phyloP scores from a whole-genome alignment of 2,113 vertebrate species.

The Paramisgurnus dabryanus region DNA sequence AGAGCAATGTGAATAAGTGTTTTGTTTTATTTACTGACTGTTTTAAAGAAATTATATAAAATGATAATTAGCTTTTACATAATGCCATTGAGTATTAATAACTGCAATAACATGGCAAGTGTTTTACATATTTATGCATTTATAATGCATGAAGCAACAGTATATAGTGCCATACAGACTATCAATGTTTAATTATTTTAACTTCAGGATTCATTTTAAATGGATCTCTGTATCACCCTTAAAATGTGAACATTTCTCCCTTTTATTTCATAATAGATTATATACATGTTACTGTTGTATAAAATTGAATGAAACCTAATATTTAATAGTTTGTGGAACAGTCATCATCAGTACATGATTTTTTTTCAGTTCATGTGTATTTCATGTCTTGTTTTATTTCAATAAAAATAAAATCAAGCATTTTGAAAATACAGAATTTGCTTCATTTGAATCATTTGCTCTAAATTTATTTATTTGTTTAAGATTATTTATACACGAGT shows the following conservation, averaged over 20 bases:
- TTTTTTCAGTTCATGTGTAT: too few relatives aligned
- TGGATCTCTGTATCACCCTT: too few relatives aligned
- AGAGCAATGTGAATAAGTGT: background rate
- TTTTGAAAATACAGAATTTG: too few relatives aligned
- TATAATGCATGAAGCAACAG: conserved; percentile 4
- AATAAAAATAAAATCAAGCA: too few relatives aligned
- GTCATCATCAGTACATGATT: too few relatives aligned
- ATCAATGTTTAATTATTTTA: background rate
- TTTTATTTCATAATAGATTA: too few relatives aligned
- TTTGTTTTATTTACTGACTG: background rate
- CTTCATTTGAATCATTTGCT: background rate
- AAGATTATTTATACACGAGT: conserved; percentile 34
- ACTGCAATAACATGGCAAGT: background rate
- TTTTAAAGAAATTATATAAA: background rate
- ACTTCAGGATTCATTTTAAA: too few relatives aligned
- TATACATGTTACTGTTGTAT: too few relatives aligned
- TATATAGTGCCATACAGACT: background rate
- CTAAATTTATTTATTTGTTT: background rate
- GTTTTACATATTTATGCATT: background rate
- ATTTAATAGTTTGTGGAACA: too few relatives aligned
- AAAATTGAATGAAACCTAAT: too few relatives aligned
- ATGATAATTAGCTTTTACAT: background rate
- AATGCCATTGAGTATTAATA: background rate
- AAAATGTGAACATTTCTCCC: too few relatives aligned
- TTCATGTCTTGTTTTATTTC: too few relatives aligned